phyloP scores from a whole-genome alignment of 2,888 invertebrate species.

The Chloroclystis v-ata region DNA sequence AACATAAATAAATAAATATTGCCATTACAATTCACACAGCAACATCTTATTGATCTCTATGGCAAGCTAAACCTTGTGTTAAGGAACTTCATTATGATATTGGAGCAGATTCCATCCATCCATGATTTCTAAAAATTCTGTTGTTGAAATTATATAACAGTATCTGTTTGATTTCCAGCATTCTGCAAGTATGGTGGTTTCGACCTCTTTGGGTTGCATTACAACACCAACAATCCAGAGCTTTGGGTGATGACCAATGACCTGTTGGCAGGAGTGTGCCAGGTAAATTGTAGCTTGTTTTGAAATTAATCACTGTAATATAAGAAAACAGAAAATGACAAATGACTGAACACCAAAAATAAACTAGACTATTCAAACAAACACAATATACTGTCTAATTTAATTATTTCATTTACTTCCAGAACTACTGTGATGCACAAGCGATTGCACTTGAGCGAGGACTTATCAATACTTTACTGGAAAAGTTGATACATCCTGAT shows the following conservation, averaged over 20 bases:
- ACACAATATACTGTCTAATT: no score
- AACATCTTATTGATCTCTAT: no score
- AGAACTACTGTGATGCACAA: conserved; percentile 93
- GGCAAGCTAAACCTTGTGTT: no score
- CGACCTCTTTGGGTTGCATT: conserved; percentile 81
- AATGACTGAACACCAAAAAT: no score
- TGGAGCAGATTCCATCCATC: no score
- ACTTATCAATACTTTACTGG: conserved; percentile 80
- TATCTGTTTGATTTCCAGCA: conserved; percentile 77
- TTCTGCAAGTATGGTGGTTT: conserved; percentile 92
- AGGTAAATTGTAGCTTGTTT: conserved; percentile 2
- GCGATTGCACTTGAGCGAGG: conserved; percentile 81
- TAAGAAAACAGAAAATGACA: no score
- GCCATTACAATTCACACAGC: neutral
- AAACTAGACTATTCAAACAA: no score
- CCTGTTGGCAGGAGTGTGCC: conserved; percentile 86
- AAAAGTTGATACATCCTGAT: conserved; percentile 77
- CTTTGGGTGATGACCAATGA: conserved; percentile 82
- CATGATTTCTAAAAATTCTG: no score
- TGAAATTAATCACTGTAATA: no score
- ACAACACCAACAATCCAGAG: conserved; percentile 79
- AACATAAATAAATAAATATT: neutral
- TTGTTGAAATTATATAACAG: no score
- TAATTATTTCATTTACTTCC: no score
- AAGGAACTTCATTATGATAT: no score